Conservation (phyloP, 1,140 invertebrate genomes). For the Polypedilum pembai region DNA sequence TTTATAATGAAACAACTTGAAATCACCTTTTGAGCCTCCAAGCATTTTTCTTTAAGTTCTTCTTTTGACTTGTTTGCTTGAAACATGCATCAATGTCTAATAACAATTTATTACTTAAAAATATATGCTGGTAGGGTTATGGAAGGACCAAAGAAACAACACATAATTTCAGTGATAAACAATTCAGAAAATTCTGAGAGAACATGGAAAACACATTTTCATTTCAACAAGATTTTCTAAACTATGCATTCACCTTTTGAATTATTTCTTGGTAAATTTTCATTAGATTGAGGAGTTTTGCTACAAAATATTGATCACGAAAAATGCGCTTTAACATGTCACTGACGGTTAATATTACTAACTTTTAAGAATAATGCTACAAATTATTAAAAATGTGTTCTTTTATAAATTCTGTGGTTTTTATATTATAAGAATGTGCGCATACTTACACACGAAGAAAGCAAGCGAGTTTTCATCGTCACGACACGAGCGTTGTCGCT, state of each 20-base stretch:
- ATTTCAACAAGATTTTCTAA: too few relatives aligned
- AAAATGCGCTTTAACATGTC: too few relatives aligned
- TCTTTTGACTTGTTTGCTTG: background rate
- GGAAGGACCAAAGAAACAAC: background rate
- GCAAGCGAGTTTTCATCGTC: background rate
- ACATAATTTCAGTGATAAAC: background rate
- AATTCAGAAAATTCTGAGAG: too few relatives aligned
- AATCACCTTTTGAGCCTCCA: conserved; percentile 26
- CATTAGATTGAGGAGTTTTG: too few relatives aligned
- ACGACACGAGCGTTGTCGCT: background rate
- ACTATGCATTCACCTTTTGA: too few relatives aligned
- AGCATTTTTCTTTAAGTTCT: background rate
- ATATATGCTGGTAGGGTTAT: background rate
- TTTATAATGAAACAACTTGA: background rate
- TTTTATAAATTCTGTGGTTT: background rate
- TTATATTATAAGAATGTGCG: background rate
- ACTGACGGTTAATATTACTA: too few relatives aligned
- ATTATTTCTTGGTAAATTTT: too few relatives aligned
- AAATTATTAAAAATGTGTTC: background rate
- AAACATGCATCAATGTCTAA: conserved; percentile 3
- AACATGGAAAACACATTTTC: too few relatives aligned
- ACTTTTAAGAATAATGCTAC: too few relatives aligned
- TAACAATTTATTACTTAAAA: background rate
- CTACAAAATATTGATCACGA: too few relatives aligned
- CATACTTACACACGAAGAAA: background rate